Evolutionary conservation across 2,113 vertebrate genomes (phyloP).

Genomic region (Clarias batrachus): DNA sequence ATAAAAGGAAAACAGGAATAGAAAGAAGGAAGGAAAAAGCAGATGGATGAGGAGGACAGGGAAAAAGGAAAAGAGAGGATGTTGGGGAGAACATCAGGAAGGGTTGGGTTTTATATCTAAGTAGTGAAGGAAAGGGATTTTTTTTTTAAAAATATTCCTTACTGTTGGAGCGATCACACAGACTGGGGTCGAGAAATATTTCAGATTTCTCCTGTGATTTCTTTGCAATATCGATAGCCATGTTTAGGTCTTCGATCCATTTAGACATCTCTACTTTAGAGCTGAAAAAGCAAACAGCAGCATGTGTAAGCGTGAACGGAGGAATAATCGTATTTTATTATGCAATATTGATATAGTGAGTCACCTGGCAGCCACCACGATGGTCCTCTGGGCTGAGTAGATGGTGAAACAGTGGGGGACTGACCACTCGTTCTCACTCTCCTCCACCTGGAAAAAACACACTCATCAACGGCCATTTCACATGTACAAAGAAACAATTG

Average conservation of each 20-base stretch:
- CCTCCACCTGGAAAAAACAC: slow-evolving; percentile 80
- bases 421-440: slow-evolving; percentile 83
- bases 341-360: slow-evolving; percentile 3
- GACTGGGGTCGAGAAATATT: slow-evolving; percentile 67
- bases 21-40: neutral
- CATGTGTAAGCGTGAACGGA: neutral
- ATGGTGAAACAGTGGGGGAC: slow-evolving; percentile 95
- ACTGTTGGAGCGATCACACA: slow-evolving; percentile 76
- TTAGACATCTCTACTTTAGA: slow-evolving; percentile 90
- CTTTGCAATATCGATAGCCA: slow-evolving; percentile 85
- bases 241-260: slow-evolving; percentile 89
- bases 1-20: neutral
- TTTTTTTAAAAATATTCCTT: slow-evolving; percentile 62
- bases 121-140: slow-evolving; percentile 51
- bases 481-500: neutral
- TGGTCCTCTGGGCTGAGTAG: slow-evolving; percentile 88
- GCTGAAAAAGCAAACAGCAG: slow-evolving; percentile 61
- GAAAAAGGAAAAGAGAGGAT: neutral
- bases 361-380: slow-evolving; percentile 94
- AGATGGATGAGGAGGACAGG: neutral
- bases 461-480: neutral
- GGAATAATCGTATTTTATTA: neutral
- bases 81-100: slow-evolving; percentile 18
- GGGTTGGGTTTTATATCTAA: slow-evolving; percentile 36
- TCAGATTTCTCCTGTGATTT: slow-evolving; percentile 75